Evolutionary conservation across 2,797 vertebrate species (phyloP).

Genomic region (Lagorchestes hirsutus): DNA sequence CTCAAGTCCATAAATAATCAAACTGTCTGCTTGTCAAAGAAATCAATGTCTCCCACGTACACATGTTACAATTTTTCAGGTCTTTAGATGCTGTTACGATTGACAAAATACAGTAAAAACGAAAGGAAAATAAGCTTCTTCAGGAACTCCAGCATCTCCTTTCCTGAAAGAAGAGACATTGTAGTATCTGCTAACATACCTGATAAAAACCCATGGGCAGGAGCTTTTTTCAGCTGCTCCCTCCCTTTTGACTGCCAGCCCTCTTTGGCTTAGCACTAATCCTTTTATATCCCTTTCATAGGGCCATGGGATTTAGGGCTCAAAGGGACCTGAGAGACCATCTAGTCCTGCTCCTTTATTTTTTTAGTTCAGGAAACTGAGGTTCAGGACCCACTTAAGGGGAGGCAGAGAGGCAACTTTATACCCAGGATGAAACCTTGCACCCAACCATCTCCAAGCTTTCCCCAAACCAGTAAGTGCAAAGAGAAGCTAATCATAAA

Average conservation of each 20-base stretch:
- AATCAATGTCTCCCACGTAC: neutral
- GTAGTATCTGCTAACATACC: neutral
- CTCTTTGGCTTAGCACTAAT: neutral
- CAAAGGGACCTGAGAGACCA: neutral
- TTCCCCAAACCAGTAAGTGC: neutral
- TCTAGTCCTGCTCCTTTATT: neutral
- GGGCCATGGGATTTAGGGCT: neutral
- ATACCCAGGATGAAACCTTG: neutral
- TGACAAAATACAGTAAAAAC: neutral
- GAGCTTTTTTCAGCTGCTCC: neutral
- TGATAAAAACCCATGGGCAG: neutral
- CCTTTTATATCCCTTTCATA: neutral
- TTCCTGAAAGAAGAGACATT: neutral
- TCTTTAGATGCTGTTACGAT: neutral
- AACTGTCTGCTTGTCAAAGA: neutral
- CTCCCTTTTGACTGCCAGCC: neutral
- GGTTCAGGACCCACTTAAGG: neutral
- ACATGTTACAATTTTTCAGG: neutral
- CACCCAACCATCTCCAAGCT: neutral
- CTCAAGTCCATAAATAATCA: neutral
- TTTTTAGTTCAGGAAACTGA: neutral
- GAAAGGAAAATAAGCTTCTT: neutral
- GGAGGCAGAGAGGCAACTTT: neutral
- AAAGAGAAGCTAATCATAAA: neutral
- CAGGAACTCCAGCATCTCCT: neutral